Base-by-base conservation (phyloP, 92 coral and sea anemone genomes). In the Porites divaricata region DNA sequence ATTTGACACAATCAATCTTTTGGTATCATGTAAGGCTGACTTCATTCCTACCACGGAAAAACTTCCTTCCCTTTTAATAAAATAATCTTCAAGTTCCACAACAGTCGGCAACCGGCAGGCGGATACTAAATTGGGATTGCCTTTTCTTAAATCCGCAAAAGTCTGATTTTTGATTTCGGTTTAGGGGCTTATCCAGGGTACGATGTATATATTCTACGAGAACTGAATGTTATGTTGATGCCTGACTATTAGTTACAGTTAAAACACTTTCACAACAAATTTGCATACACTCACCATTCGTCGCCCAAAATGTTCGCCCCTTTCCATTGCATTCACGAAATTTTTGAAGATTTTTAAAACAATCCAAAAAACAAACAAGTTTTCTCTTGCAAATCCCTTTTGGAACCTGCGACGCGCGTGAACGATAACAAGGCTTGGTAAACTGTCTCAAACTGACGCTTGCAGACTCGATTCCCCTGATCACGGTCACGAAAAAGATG, bases 281-380 rank as follows among this genome's bases (percentile, higher is more conserved):
- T 41, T 8, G 8, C 6, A n/a, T 49, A 6, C 24, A 78, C 84
- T 15, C 45, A 79, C 84, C 84, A 79, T 79, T 67, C 84, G 84
- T n/a, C 84, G 53, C 1, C 75, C 75, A 67, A 6, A 52, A 14
- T 54, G 26, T 16, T 79, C 84, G 52, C 74, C 65, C 28, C 52
- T 67, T 24, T 79, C 73, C 84, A 79, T 79, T 53, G 13, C 19
- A 24, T 64, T 67, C 74, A 79, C 52, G 83, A 25, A 74, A 79
- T 16, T 9, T 14, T 12, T 2, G 41, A 1, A 12, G 1, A 1
- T 23, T 63, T 53, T 52, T n/a, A 51, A 50, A 12, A 20, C 61
- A 57, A 23, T 11, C 56, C 57, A 49, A 23, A 6, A 75, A 75
- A 75, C 24, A 77, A 23, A 77, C 28, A 49, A 26, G n/a, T 23